Conservation (phyloP, 35 echinoderm and acorn worm genomes). For the Eucidaris tribuloides region DNA sequence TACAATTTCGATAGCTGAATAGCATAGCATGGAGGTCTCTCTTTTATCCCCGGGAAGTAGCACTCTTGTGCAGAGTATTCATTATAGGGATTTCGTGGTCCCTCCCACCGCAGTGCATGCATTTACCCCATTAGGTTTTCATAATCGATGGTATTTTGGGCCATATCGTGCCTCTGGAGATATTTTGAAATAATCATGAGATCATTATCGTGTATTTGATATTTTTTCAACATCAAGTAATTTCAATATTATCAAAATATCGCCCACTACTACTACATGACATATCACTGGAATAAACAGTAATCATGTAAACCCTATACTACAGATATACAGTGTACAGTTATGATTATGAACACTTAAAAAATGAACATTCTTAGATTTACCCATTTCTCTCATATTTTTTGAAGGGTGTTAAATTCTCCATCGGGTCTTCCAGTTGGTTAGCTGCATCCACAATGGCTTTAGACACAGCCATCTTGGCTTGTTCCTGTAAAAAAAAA, state of each 20-base stretch:
- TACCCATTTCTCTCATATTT: constrained; percentile 94
- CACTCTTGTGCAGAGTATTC: too few relatives aligned
- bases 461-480: constrained; percentile 48
- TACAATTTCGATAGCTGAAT: too few relatives aligned
- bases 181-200: too few relatives aligned
- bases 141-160: too few relatives aligned
- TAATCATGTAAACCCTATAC: neutral
- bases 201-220: too few relatives aligned
- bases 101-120: too few relatives aligned
- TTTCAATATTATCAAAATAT: neutral
- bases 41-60: too few relatives aligned
- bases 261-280: neutral
- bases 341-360: neutral
- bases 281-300: neutral
- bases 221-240: neutral
- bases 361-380: neutral
- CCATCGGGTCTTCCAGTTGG: constrained; percentile 81
- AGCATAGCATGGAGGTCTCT: too few relatives aligned
- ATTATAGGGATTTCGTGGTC: too few relatives aligned
- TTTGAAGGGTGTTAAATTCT: constrained; percentile 67
- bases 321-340: neutral
- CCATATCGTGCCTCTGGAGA: too few relatives aligned
- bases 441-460: constrained; percentile 76
- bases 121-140: too few relatives aligned
- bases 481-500: constrained; percentile 65